Evolutionary conservation across 2,113 vertebrate species (phyloP).

Genomic region (Philantomba maxwellii): DNA sequence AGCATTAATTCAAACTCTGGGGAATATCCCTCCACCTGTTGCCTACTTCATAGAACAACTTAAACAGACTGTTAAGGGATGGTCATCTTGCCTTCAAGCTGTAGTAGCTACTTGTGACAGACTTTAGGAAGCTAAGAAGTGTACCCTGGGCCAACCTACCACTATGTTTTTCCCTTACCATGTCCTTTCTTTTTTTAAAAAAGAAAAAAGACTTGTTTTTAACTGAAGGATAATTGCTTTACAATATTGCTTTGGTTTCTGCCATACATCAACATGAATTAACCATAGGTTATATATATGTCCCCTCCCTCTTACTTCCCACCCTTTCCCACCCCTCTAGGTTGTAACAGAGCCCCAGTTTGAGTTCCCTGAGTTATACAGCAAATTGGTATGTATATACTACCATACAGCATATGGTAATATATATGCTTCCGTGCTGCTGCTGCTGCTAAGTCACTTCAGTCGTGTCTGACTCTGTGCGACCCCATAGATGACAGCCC

Average conservation of each 20-base stretch:
- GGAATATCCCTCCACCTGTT: not conserved
- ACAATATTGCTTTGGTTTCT: not conserved
- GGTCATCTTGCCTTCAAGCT: not conserved
- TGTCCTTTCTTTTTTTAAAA: not conserved
- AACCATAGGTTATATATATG: not conserved
- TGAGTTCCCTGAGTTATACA: not conserved
- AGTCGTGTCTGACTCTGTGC: fast-evolving
- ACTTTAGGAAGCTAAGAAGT: not conserved
- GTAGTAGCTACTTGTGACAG: not conserved
- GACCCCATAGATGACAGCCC: fast-evolving
- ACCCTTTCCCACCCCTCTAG: not conserved
- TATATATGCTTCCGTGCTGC: not conserved
- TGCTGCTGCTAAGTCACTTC: not conserved
- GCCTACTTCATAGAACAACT: not conserved
- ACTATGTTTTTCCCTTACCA: not conserved
- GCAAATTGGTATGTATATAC: too few relatives aligned
- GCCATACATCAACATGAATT: not conserved
- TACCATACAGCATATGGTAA: not conserved
- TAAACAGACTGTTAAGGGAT: not conserved
- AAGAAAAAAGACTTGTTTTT: not conserved
- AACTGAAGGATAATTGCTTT: not conserved
- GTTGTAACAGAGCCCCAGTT: not conserved
- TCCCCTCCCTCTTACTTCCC: not conserved
- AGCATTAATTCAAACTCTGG: not conserved
- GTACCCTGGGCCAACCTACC: not conserved